These are phyloP conservation scores for Odocoileus hemionus DNA, from an alignment of 2,113 vertebrate genomes.

Conservation along the genomic window DNA sequence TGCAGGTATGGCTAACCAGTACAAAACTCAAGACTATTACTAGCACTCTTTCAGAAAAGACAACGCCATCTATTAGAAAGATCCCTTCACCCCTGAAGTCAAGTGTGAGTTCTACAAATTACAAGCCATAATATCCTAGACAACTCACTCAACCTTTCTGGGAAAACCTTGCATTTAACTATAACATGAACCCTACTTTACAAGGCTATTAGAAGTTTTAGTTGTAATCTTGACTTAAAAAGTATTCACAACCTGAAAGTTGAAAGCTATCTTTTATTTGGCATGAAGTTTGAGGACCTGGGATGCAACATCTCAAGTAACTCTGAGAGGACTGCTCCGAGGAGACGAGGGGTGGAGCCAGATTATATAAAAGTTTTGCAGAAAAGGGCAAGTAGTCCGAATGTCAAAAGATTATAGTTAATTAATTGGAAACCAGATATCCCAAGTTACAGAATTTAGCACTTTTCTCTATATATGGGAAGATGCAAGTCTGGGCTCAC, in stretches of 20 bases:
- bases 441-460: neutral
- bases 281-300: neutral
- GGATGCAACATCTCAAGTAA: neutral
- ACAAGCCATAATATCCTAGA: too few species aligned
- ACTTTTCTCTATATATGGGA: neutral
- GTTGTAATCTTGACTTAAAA: neutral
- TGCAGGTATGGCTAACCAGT: neutral
- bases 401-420: neutral
- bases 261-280: neutral
- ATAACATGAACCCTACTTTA: neutral
- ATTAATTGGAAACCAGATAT: neutral
- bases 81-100: neutral
- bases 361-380: neutral
- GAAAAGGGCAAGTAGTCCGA: neutral
- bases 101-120: neutral
- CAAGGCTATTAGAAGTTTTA: neutral
- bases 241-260: neutral
- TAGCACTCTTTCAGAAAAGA: neutral
- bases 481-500: neutral
- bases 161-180: neutral
- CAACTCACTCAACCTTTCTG: neutral
- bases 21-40: neutral
- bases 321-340: neutral
- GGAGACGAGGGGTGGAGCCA: neutral
- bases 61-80: fast-evolving